Conservation (phyloP, 2,888 invertebrate species). For the Ectropis crepuscularia region DNA sequence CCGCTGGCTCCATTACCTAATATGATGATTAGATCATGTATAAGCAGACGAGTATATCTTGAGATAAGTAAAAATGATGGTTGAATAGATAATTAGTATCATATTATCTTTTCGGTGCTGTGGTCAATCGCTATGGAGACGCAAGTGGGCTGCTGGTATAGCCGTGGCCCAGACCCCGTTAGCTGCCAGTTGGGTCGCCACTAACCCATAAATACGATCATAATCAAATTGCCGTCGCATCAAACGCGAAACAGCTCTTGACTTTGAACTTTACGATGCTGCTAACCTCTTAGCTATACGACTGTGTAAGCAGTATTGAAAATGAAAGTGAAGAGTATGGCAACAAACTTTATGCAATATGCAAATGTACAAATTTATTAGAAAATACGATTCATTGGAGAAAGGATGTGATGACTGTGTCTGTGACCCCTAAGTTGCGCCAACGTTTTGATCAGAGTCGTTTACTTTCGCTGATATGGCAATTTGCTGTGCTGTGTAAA, state of each 20-base stretch:
- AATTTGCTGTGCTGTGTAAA: slow-evolving; percentile 18
- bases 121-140: slow-evolving; percentile 42
- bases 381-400: slow-evolving; percentile 51
- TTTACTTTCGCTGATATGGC: slow-evolving; percentile 39
- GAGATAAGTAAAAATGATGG: neutral
- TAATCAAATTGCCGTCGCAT: neutral
- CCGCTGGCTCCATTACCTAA: too few species aligned
- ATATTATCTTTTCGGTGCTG: slow-evolving; percentile 44
- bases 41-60: neutral
- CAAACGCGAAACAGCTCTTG: neutral
- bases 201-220: slow-evolving; percentile 18
- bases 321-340: slow-evolving; percentile 21
- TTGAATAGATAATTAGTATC: slow-evolving; percentile 30
- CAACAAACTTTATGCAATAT: slow-evolving; percentile 22
- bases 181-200: slow-evolving; percentile 49
- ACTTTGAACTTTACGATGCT: slow-evolving; percentile 1
- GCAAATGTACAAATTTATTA: slow-evolving; percentile 18
- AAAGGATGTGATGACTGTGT: slow-evolving; percentile 49
- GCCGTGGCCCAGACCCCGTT: slow-evolving; percentile 47
- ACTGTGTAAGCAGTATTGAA: slow-evolving; percentile 10
- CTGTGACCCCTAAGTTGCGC: slow-evolving; percentile 51
- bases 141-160: slow-evolving; percentile 49
- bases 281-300: neutral
- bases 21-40: neutral
- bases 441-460: slow-evolving; percentile 48